Percentiles rank a stretch among this genome's conserved stretches.
phyloP scores from a whole-genome alignment of 2,113 vertebrate genomes.

The Crypturellus undulatus region DNA sequence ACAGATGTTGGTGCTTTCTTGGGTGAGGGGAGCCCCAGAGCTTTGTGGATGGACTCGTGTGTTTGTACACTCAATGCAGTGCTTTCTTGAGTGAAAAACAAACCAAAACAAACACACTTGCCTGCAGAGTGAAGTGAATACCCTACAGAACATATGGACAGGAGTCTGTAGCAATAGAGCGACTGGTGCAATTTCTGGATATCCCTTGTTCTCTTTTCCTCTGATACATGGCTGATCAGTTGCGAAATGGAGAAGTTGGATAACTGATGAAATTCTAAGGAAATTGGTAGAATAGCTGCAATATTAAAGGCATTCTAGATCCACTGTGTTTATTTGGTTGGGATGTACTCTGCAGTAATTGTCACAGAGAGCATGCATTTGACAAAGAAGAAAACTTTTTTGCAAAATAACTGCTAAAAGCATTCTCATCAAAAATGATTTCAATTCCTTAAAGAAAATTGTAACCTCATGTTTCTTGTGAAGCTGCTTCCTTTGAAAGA shows the following conservation, averaged over 20 bases:
- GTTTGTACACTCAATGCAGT: fast-evolving
- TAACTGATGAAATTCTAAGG: neutral
- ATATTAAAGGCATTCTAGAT: fast-evolving
- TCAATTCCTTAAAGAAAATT: neutral
- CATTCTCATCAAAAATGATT: neutral
- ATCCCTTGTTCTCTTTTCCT: neutral
- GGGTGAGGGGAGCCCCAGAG: neutral
- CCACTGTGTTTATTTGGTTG: neutral
- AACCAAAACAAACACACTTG: neutral
- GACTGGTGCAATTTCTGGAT: fast-evolving
- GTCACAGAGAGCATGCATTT: neutral
- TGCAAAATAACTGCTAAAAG: neutral
- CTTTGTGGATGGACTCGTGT: neutral
- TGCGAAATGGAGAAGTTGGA: neutral
- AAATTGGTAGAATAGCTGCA: neutral
- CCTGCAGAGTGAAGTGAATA: fast-evolving
- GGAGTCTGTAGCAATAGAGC: neutral
- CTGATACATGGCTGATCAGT: neutral
- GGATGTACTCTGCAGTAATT: neutral
- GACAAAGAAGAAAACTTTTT: neutral
- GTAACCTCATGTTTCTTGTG: neutral
- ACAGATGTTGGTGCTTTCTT: neutral
- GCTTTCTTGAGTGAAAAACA: neutral
- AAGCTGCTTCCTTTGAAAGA: neutral
- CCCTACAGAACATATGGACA: too few species aligned